Evolutionary conservation across 2,797 vertebrate species (phyloP).

Genomic region (Pygocentrus nattereri): DNA sequence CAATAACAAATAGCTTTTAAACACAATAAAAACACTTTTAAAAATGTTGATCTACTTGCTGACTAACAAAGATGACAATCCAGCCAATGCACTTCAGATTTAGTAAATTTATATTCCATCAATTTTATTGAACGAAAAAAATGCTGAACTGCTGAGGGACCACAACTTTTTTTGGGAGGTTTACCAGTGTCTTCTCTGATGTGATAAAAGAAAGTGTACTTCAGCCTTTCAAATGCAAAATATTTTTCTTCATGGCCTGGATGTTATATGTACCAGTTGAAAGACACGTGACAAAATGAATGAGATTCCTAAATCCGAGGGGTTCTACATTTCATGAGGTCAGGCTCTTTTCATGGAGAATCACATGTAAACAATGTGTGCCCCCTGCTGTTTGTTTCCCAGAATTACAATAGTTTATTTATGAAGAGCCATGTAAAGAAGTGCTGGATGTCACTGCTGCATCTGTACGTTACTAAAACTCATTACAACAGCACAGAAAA

Average conservation of each 20-base stretch:
- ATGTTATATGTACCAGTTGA: background rate
- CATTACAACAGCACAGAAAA: too few relatives aligned
- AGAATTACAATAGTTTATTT: background rate
- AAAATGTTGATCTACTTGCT: too few relatives aligned
- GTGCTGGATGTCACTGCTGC: background rate
- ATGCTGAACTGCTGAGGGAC: too few relatives aligned
- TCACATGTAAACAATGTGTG: background rate
- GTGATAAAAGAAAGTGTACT: background rate
- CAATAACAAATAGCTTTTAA: too few relatives aligned
- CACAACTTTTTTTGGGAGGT: too few relatives aligned
- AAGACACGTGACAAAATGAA: background rate
- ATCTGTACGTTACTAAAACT: background rate
- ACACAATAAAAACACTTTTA: background rate
- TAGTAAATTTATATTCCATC: too few relatives aligned
- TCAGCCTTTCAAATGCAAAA: background rate
- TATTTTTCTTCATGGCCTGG: background rate
- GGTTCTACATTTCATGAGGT: background rate
- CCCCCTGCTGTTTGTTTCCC: slow-evolving; percentile 34
- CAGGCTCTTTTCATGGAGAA: background rate
- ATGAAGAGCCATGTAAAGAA: background rate
- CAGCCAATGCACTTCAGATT: too few relatives aligned
- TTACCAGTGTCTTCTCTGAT: background rate
- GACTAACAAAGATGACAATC: too few relatives aligned
- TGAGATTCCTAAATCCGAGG: background rate
- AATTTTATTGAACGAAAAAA: too few relatives aligned